Percentiles rank a stretch among this genome's conserved stretches.
Evolutionary conservation across 2,888 invertebrate genomes (phyloP).

Genomic region (Chironomus tentans): DNA sequence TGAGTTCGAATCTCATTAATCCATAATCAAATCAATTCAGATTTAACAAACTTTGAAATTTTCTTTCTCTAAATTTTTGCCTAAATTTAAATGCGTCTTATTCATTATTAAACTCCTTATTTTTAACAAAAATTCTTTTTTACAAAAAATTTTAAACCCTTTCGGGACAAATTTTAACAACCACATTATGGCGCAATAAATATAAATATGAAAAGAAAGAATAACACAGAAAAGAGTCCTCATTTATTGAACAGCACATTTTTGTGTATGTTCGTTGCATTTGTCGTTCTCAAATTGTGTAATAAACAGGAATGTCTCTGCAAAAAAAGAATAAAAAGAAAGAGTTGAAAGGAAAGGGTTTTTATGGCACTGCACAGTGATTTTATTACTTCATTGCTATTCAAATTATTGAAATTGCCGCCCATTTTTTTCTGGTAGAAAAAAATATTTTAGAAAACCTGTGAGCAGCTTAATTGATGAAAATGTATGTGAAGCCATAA

Average conservation of each 20-base stretch:
- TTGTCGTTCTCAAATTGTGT: not conserved
- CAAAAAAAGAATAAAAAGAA: not conserved
- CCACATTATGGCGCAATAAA: constrained; percentile 6
- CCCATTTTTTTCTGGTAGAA: not conserved
- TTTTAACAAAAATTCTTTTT: not conserved
- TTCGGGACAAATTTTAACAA: not conserved
- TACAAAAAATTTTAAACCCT: not conserved
- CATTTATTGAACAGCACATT: not conserved
- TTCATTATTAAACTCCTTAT: not conserved
- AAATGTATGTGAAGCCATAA: not conserved
- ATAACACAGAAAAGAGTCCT: not conserved
- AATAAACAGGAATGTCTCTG: not conserved
- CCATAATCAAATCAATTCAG: too few relatives aligned
- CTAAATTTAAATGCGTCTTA: not conserved
- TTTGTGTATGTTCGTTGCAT: not conserved
- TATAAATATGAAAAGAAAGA: not conserved
- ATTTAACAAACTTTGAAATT: too few relatives aligned
- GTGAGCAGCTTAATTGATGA: constrained; percentile 2
- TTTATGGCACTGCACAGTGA: not conserved
- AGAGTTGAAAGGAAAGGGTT: not conserved
- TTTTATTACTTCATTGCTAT: constrained; percentile 21
- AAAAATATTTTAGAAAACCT: not conserved
- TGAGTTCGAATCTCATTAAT: too few relatives aligned
- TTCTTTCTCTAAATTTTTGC: too few relatives aligned
- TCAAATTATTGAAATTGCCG: constrained; percentile 26